Conservation (phyloP, 1,140 invertebrate species). For the Paracyclopina nana region DNA sequence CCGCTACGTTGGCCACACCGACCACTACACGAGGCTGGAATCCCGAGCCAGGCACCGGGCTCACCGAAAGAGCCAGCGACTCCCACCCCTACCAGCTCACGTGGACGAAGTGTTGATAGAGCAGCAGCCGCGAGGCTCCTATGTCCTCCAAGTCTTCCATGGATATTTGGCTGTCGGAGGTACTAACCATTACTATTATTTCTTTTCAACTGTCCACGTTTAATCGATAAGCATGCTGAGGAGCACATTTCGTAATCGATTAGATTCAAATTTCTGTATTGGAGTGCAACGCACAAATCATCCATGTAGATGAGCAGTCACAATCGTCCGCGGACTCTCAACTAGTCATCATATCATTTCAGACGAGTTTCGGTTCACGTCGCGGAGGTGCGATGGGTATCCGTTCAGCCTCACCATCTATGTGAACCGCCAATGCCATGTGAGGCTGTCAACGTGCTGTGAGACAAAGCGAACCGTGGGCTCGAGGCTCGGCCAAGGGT, state of each 20-base stretch:
- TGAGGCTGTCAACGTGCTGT: constrained; percentile 14
- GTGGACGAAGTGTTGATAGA: constrained; percentile 7
- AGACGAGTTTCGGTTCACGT: constrained; percentile 16
- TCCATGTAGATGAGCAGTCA: no score
- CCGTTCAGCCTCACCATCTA: constrained; percentile 16
- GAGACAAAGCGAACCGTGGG: constrained; percentile 6
- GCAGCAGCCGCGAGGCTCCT: constrained; percentile 15
- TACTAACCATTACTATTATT: no score
- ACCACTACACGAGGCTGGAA: background rate
- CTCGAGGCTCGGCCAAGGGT: constrained; percentile 3
- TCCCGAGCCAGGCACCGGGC: background rate
- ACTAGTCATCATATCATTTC: background rate
- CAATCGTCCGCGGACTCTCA: no score
- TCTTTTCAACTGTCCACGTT: no score
- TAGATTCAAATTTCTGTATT: no score
- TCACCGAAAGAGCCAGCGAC: background rate
- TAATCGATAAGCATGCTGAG: no score
- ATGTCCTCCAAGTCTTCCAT: constrained; percentile 14
- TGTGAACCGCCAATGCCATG: constrained; percentile 15
- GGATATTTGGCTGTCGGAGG: constrained; percentile 14
- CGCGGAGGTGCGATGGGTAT: constrained; percentile 5
- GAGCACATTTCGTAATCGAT: no score
- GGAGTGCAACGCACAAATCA: no score
- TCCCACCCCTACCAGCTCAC: background rate
- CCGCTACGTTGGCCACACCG: constrained; percentile 3